phyloP scores from a whole-genome alignment of 2,888 invertebrate species.

The Thecocarcelia acutangulata region DNA sequence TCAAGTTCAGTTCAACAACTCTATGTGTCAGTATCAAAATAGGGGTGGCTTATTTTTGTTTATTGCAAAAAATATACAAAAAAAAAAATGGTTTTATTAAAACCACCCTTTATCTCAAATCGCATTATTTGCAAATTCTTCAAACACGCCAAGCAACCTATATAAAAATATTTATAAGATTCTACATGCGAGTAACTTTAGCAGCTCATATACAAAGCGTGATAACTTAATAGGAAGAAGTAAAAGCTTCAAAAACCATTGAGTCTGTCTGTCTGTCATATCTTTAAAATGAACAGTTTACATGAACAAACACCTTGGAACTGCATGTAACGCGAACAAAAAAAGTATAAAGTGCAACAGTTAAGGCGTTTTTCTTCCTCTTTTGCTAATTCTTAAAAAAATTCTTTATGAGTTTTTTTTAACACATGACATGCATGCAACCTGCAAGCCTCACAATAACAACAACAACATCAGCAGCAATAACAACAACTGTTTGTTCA shows the following conservation, averaged over 20 bases:
- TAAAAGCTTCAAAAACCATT: constrained; percentile 19
- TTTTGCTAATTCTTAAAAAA: constrained; percentile 25
- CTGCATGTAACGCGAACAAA: constrained; percentile 17
- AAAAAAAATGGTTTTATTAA: constrained; percentile 2
- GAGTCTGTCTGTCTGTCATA: constrained; percentile 40
- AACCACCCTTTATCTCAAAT: constrained; percentile 45
- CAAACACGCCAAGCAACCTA: background rate
- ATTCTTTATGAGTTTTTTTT: constrained; percentile 1
- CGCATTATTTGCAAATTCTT: constrained; percentile 39
- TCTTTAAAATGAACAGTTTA: constrained; percentile 53
- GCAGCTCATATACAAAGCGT: constrained; percentile 7
- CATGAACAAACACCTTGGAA: constrained; percentile 50
- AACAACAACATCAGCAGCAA: background rate
- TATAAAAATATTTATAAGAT: constrained; percentile 6
- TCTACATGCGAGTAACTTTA: background rate
- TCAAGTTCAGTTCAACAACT: constrained; percentile 40
- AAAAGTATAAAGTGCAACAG: constrained; percentile 33
- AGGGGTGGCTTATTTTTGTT: constrained; percentile 38
- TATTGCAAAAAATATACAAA: constrained; percentile 23
- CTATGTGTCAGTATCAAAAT: constrained; percentile 35
- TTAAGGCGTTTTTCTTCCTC: constrained; percentile 41
- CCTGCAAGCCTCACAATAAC: background rate
- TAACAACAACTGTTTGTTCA: constrained; percentile 20
- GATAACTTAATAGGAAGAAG: constrained; percentile 31
- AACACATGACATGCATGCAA: constrained; percentile 36